A percentile compares a stretch with the other conserved stretches of the same genome.
These are phyloP conservation scores for Todiramphus saurophagus DNA, from an alignment of 2,113 vertebrate species.

Conservation along the genomic window DNA sequence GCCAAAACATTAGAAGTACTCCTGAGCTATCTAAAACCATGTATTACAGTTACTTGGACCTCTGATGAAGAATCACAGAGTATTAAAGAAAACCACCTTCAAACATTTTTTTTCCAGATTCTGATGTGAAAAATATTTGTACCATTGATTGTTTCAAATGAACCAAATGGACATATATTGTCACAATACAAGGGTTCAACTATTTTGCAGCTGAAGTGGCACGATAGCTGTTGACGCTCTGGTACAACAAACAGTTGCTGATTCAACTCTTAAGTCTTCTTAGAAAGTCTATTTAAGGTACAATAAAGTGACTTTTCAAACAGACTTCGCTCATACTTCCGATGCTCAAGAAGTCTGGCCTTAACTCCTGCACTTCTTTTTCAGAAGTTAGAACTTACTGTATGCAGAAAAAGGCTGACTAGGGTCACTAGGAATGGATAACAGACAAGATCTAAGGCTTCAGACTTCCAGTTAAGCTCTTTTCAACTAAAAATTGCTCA, in stretches of 20 bases:
- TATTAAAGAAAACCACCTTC: neutral
- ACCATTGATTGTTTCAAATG: neutral
- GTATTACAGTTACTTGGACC: neutral
- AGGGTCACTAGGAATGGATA: neutral
- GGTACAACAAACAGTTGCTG: neutral
- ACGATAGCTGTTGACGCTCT: neutral
- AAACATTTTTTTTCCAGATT: neutral
- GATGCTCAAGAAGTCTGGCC: neutral
- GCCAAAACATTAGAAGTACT: neutral
- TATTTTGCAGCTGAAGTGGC: neutral
- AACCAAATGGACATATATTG: accelerated
- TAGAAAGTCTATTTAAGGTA: neutral
- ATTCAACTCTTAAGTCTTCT: neutral
- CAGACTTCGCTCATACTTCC: neutral
- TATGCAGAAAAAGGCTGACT: neutral
- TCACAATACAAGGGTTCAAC: neutral
- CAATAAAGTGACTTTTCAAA: neutral
- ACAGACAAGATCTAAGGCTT: neutral
- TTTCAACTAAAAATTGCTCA: neutral
- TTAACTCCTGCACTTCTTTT: neutral
- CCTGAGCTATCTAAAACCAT: neutral
- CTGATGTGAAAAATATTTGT: neutral
- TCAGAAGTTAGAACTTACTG: neutral
- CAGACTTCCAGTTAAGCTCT: slow-evolving; percentile 2
- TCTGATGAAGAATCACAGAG: neutral